Base-by-base conservation (phyloP, 2,888 invertebrate genomes). In the Poecilobothrus nobilitatus region DNA sequence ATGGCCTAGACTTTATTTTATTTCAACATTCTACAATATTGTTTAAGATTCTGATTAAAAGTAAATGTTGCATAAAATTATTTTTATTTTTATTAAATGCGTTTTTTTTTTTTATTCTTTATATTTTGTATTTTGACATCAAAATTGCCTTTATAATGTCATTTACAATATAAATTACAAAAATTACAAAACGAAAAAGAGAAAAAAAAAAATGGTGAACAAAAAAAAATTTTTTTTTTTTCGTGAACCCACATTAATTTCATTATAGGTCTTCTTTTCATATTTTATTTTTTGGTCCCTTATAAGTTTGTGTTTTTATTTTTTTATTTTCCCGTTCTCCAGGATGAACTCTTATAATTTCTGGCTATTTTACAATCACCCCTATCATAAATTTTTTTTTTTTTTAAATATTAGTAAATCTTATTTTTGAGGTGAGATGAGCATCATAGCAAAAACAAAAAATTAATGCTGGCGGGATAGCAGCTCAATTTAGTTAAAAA, bases 361-460 rank as follows among this genome's bases (percentile, higher is more conserved):
- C 12, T 10, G 2, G 7, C 8, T 37, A 37, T 37, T 37, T 10
- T 10, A 37, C n/a, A 12, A 10, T 37, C 37, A 37, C 37, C 37
- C 37, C 37, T 12, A 37, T 10, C 37, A 12, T n/a, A 27, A 27
- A 27, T 27, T 27, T 27, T 27, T 27, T 27, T 27, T 27, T 27
- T 27, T 27, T 27, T 27, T 27, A 27, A 27, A 37, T 37, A 37
- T 37, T 37, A 37, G 37, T 37, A 37, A 37, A 53, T 53, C 1
- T n/a, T 15, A 53, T 53, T 53, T 41, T 53, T 53, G n/a, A 53
- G 53, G 53, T 53, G 53, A 53, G n/a, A 53, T 53, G 53, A 53
- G 15, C 53, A 53, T 15, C 53, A 12, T 53, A 53, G 18, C 53
- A 53, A 53, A 2, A n/a, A n/a, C n/a, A n/a, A n/a, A 27, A 53